Conservation (phyloP, 2,113 vertebrate genomes). For the Chrysochloris asiatica region DNA sequence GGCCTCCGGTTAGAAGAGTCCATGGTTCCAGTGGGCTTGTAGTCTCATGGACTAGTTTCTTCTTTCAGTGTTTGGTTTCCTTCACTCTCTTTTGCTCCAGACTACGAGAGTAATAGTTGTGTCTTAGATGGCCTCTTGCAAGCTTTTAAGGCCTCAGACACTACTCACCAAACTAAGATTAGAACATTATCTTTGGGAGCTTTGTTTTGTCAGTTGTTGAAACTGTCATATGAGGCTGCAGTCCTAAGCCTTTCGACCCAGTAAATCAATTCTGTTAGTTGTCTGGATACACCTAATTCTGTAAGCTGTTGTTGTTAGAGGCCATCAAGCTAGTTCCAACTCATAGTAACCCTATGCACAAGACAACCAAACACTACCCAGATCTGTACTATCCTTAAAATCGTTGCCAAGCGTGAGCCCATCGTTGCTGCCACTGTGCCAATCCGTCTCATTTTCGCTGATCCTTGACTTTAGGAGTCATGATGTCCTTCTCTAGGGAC, state of each 20-base stretch:
- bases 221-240: not conserved
- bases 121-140: not conserved
- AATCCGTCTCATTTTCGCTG: no score
- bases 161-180: not conserved
- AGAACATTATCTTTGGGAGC: not conserved
- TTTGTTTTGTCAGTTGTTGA: not conserved
- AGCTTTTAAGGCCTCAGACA: not conserved
- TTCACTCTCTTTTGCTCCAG: not conserved
- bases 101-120: not conserved
- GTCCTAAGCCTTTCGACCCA: not conserved
- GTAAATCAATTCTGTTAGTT: not conserved
- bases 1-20: not conserved
- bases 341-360: no score
- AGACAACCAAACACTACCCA: no score
- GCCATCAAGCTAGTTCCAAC: no score
- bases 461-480: no score
- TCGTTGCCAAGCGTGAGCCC: no score
- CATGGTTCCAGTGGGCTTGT: not conserved
- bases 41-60: not conserved
- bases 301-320: no score
- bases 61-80: not conserved
- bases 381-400: no score
- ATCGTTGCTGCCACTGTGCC: no score
- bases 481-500: no score
- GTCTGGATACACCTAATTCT: not conserved